phyloP scores from a whole-genome alignment of 2,888 invertebrate species.

The Sipha maydis region DNA sequence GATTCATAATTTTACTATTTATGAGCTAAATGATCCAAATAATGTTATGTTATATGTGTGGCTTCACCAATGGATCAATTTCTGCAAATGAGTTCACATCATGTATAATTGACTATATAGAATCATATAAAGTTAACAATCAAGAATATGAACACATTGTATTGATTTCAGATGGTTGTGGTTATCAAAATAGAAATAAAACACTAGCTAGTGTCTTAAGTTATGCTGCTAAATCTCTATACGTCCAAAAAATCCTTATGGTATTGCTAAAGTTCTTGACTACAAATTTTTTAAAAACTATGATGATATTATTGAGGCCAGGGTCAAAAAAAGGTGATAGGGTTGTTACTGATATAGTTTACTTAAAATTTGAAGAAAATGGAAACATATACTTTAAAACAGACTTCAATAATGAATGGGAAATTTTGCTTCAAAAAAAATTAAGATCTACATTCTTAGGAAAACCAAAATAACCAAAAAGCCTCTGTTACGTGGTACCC shows the following conservation, averaged over 20 bases:
- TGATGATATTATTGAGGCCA: not conserved
- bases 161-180: not conserved
- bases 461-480: not conserved
- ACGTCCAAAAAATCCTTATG: not conserved
- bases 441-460: not conserved
- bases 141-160: not conserved
- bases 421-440: not conserved
- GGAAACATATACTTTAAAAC: not conserved
- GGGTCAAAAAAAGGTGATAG: not conserved
- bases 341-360: not conserved
- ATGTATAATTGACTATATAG: too few species aligned
- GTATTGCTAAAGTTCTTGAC: too few species aligned
- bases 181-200: not conserved
- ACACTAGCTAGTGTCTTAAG: not conserved
- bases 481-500: too few species aligned
- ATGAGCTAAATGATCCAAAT: too few species aligned
- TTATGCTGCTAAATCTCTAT: not conserved
- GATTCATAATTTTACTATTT: too few species aligned
- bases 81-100: too few species aligned
- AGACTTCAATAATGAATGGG: not conserved
- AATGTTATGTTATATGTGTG: too few species aligned
- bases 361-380: not conserved
- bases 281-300: not conserved
- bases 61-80: too few species aligned
- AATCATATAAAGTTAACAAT: too few species aligned